Percentiles rank a stretch among this genome's conserved stretches.
Evolutionary conservation across 2,797 vertebrate genomes (phyloP).

Genomic region (Darevskia nairensis): DNA sequence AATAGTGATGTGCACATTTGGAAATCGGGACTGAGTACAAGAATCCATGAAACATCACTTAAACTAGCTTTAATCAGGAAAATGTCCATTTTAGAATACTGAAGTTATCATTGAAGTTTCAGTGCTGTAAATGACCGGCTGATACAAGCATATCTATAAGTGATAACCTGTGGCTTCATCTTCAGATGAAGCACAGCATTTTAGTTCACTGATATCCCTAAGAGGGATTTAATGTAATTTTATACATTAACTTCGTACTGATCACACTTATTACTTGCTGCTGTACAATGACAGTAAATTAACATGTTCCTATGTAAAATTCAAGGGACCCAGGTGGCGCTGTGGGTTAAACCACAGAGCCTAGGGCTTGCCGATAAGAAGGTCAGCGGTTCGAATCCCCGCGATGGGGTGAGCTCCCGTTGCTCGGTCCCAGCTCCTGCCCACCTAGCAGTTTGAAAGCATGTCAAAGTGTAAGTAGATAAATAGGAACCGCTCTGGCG

Average conservation of each 20-base stretch:
- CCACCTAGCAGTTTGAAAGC: no score
- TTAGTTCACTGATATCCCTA: neutral
- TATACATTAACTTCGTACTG: neutral
- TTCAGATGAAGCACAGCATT: neutral
- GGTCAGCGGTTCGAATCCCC: no score
- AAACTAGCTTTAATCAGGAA: neutral
- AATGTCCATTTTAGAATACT: neutral
- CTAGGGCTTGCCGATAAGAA: no score
- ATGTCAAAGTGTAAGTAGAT: no score
- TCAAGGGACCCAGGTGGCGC: no score
- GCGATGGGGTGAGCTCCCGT: no score
- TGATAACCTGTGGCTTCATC: neutral
- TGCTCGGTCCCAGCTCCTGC: no score
- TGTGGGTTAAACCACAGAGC: no score
- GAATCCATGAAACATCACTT: neutral
- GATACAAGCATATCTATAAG: neutral
- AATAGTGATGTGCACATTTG: neutral
- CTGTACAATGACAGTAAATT: constrained; percentile 47
- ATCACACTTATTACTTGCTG: constrained; percentile 22
- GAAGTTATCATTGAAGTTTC: neutral
- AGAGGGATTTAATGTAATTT: neutral
- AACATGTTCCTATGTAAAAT: constrained; percentile 48
- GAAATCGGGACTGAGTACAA: neutral
- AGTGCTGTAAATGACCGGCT: no score
- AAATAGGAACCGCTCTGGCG: no score